A percentile compares a stretch with the other conserved stretches of the same genome.
Evolutionary conservation across 2,113 vertebrate species (phyloP).

Genomic region (Heteronetta atricapilla): DNA sequence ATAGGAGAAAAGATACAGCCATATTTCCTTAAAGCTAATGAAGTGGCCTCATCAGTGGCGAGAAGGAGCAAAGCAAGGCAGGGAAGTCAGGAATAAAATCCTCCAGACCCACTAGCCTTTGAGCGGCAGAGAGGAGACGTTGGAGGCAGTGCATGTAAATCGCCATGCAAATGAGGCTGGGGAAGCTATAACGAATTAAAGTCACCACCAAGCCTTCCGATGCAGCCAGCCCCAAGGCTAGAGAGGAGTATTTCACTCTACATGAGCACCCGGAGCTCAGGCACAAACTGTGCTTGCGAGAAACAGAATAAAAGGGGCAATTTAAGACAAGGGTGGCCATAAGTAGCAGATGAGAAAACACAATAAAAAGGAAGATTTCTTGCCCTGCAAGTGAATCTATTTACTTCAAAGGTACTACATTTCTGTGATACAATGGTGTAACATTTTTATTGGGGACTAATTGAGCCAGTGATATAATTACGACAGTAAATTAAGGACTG

Average conservation of each 20-base stretch:
- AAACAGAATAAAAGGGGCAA: conserved; percentile 5
- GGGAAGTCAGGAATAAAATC: neutral
- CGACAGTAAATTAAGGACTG: conserved; percentile 56
- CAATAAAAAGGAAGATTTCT: conserved; percentile 23
- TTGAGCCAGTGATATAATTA: conserved; percentile 70
- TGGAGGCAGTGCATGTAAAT: neutral
- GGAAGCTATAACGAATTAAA: neutral
- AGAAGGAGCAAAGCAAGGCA: neutral
- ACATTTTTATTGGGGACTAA: conserved; percentile 62
- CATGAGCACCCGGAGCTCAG: neutral
- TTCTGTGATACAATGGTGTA: conserved; percentile 1
- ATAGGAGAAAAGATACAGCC: neutral
- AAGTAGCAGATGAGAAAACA: conserved; percentile 11
- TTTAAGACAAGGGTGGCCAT: conserved; percentile 20
- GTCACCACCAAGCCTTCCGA: neutral
- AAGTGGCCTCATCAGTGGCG: accelerated
- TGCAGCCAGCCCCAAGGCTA: conserved; percentile 43
- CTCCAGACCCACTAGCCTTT: neutral
- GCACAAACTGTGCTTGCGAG: neutral
- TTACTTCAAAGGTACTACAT: conserved; percentile 48
- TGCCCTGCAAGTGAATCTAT: conserved; percentile 2
- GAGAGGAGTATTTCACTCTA: conserved; percentile 15
- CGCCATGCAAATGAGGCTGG: conserved; percentile 37
- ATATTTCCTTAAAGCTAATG: neutral
- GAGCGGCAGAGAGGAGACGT: neutral